Evolutionary conservation across 2,113 vertebrate species (phyloP).

Genomic region (Danionella cerebrum): DNA sequence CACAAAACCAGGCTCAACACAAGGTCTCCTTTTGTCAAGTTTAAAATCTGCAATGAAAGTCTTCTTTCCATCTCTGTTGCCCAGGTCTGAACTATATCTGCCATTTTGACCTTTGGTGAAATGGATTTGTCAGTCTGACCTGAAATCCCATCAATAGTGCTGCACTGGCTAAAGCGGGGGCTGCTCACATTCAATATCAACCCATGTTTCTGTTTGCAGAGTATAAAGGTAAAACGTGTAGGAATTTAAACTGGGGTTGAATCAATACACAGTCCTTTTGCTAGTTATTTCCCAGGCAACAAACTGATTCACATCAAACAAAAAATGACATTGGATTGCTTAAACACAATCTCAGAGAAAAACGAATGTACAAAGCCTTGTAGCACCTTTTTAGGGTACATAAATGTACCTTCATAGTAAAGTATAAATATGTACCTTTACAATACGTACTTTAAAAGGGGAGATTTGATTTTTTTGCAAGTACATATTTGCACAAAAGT

Average conservation of each 20-base stretch:
- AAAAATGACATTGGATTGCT: background rate
- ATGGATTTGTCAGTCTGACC: slow-evolving; percentile 45
- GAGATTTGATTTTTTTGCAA: too few relatives aligned
- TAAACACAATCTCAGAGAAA: too few relatives aligned
- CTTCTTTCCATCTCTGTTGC: background rate
- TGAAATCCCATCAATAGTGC: slow-evolving; percentile 32
- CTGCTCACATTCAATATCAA: background rate
- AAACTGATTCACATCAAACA: background rate
- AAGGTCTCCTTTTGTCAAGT: background rate
- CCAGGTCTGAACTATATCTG: slow-evolving; percentile 29
- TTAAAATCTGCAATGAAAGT: slow-evolving; percentile 15
- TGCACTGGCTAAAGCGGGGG: background rate
- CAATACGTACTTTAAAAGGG: too few relatives aligned
- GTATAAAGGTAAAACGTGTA: slow-evolving; percentile 21
- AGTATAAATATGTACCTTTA: too few relatives aligned
- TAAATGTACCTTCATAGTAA: too few relatives aligned
- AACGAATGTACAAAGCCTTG: too few relatives aligned
- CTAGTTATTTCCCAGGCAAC: background rate
- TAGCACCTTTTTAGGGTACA: too few relatives aligned
- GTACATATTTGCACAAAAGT: too few relatives aligned
- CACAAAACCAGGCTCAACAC: background rate
- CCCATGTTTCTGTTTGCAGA: slow-evolving; percentile 43
- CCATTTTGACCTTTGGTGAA: slow-evolving; percentile 45
- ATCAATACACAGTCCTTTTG: background rate
- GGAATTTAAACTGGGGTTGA: background rate